These are phyloP conservation scores for Calidris pugnax DNA, from an alignment of 2,113 vertebrate genomes.

Conservation along the genomic window DNA sequence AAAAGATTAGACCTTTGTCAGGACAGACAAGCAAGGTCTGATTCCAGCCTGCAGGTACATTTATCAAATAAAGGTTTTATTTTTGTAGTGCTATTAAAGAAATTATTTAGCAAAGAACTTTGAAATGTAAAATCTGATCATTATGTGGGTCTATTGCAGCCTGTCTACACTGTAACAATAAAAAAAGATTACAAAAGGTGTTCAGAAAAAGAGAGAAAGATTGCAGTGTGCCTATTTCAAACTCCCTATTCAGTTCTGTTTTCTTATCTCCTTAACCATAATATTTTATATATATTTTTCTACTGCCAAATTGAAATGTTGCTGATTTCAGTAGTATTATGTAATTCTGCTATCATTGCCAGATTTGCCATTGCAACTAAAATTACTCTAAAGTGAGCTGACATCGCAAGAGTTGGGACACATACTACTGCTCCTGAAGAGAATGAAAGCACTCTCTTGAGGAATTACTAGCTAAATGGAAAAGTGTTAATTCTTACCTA, in stretches of 20 bases:
- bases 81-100: slow-evolving; percentile 44
- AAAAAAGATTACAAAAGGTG: slow-evolving; percentile 41
- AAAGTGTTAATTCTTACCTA: background rate
- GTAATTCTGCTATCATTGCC: background rate
- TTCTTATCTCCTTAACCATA: slow-evolving; percentile 49
- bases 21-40: slow-evolving; percentile 55
- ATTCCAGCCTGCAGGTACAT: slow-evolving; percentile 29
- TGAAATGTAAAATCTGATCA: slow-evolving; percentile 48
- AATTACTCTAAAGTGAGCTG: slow-evolving; percentile 1
- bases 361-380: slow-evolving; percentile 32
- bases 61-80: slow-evolving; percentile 52
- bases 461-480: background rate
- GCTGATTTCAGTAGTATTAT: slow-evolving; percentile 1
- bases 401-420: background rate
- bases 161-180: slow-evolving; percentile 16
- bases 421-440: background rate
- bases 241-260: background rate
- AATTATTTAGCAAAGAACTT: slow-evolving; percentile 45
- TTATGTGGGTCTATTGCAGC: slow-evolving; percentile 2
- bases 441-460: background rate
- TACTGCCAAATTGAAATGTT: slow-evolving; percentile 4
- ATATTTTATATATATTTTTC: slow-evolving; percentile 40
- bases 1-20: slow-evolving; percentile 51
- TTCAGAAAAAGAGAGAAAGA: background rate
- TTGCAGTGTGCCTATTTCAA: background rate